Conservation (phyloP, 2,797 vertebrate species). For the Todus mexicanus region DNA sequence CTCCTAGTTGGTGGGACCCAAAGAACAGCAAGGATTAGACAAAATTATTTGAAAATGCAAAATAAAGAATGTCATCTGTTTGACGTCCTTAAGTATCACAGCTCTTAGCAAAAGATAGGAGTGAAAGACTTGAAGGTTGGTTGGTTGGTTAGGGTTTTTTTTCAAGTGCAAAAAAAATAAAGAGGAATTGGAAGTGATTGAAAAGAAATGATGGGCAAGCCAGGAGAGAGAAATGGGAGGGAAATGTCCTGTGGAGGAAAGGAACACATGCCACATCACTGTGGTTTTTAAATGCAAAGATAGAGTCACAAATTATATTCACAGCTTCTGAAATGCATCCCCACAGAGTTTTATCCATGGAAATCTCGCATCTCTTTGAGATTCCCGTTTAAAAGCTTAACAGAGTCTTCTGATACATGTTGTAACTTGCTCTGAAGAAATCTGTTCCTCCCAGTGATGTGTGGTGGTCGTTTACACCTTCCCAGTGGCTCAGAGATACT, state of each 20-base stretch:
- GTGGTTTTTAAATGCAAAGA: not conserved
- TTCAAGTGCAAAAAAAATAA: not conserved
- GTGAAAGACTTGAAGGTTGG: not conserved
- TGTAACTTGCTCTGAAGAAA: not conserved
- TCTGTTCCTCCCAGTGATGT: rapidly evolving
- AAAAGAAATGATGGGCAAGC: not conserved
- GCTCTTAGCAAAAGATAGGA: not conserved
- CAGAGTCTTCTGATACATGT: rapidly evolving
- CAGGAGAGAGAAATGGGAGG: not conserved
- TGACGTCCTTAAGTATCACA: not conserved
- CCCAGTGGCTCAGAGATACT: not conserved
- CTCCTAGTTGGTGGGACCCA: not conserved
- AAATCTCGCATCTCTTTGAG: not conserved
- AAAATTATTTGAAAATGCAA: not conserved
- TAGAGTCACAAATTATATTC: not conserved
- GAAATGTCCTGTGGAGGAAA: not conserved
- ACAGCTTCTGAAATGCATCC: not conserved
- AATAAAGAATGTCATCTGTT: not conserved
- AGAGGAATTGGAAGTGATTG: not conserved
- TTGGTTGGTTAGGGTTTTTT: not conserved
- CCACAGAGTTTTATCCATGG: not conserved
- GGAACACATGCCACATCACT: not conserved
- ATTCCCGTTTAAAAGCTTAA: not conserved
- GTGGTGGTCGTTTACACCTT: not conserved
- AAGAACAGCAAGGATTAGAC: not conserved